Conservation (phyloP, 2,113 vertebrate species). For the Agapornis roseicollis region DNA sequence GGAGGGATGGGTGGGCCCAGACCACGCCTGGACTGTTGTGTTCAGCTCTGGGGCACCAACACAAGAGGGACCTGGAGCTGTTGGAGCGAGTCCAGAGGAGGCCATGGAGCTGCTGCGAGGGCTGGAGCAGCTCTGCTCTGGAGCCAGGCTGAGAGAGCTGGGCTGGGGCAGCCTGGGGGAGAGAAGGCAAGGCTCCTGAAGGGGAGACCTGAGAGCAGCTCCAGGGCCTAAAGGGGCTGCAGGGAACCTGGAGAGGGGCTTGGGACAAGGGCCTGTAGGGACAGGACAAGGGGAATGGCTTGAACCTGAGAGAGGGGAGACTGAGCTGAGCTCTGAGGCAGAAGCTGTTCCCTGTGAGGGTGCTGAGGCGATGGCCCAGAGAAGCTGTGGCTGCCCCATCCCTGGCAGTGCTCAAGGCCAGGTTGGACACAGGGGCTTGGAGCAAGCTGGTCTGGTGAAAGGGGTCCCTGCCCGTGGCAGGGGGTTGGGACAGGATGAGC, state of each 20-base stretch:
- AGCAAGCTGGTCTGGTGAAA: not conserved
- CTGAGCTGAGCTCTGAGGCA: no score
- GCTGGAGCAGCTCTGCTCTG: not conserved
- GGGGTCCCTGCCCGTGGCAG: not conserved
- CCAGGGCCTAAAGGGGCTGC: not conserved
- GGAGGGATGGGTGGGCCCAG: not conserved
- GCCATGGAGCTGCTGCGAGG: accelerated
- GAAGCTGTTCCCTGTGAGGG: no score
- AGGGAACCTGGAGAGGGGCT: not conserved
- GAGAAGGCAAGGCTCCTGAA: not conserved
- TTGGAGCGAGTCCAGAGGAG: not conserved
- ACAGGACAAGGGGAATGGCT: no score
- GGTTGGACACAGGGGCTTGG: not conserved
- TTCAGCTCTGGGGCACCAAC: not conserved
- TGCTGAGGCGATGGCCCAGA: no score
- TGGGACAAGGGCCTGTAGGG: no score
- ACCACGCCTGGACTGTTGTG: not conserved
- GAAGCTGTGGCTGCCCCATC: not conserved
- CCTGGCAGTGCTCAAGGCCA: not conserved
- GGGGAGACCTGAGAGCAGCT: not conserved
- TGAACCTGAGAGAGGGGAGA: no score
- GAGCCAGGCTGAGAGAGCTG: not conserved
- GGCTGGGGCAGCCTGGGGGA: not conserved
- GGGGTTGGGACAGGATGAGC: not conserved
- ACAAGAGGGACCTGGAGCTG: not conserved